Percentiles rank a stretch among this genome's conserved stretches.
Conservation (phyloP, 2,797 vertebrate species). For the Tachyglossus aculeatus region DNA sequence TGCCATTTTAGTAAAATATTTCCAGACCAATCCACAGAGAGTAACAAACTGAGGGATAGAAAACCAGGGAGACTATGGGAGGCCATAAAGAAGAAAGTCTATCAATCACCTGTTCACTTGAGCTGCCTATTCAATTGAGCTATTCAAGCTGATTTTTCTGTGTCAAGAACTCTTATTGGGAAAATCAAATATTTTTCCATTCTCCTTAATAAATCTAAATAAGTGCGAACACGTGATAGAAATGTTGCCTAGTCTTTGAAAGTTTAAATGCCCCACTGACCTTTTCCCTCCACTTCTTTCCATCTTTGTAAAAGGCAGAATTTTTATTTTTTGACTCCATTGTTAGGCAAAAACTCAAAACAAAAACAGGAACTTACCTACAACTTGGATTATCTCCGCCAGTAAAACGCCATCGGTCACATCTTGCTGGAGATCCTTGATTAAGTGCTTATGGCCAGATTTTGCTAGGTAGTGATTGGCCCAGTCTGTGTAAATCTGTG, state of each 20-base stretch:
- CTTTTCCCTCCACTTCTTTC: background rate
- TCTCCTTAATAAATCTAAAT: background rate
- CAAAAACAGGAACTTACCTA: slow-evolving; percentile 77
- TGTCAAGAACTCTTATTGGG: slow-evolving; percentile 16
- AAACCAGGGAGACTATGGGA: background rate
- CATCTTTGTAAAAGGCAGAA: background rate
- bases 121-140: background rate
- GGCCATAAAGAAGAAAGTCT: background rate
- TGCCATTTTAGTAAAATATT: slow-evolving; percentile 6
- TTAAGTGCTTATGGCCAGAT: slow-evolving; percentile 95
- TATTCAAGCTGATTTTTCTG: background rate
- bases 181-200: slow-evolving; percentile 12
- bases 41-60: background rate
- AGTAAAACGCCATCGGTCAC: slow-evolving; percentile 93
- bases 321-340: background rate
- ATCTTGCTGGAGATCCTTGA: slow-evolving; percentile 97
- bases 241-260: background rate
- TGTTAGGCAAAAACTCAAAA: background rate
- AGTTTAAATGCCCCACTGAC: background rate
- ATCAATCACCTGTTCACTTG: background rate
- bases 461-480: slow-evolving; percentile 97
- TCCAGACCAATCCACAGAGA: slow-evolving; percentile 1
- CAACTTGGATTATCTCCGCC: slow-evolving; percentile 97
- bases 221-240: slow-evolving; percentile 5
- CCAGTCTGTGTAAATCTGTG: slow-evolving; percentile 98